Evolutionary conservation across 2,797 vertebrate genomes (phyloP).

Genomic region (Propithecus perrieri): DNA sequence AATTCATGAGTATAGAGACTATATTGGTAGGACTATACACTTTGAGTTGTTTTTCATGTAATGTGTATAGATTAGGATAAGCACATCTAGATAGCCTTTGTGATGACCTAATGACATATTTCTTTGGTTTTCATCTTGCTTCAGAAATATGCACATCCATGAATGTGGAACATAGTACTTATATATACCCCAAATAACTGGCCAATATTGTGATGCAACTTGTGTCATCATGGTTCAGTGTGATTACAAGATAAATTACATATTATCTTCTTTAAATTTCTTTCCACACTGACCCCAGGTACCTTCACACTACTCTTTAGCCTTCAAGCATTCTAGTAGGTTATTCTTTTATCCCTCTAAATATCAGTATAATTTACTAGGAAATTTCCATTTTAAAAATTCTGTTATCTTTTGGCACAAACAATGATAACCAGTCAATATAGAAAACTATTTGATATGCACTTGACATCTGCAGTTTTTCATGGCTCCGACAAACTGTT

Average conservation of each 20-base stretch:
- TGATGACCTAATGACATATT: neutral
- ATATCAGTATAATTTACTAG: neutral
- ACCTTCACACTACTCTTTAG: neutral
- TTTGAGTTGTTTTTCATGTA: neutral
- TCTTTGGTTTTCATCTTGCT: neutral
- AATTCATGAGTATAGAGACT: neutral
- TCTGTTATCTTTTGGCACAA: neutral
- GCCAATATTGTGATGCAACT: neutral
- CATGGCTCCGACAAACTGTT: slow-evolving; percentile 42
- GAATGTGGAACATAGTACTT: neutral
- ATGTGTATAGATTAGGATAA: neutral
- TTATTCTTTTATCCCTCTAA: neutral
- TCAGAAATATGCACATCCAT: neutral
- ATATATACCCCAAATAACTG: neutral
- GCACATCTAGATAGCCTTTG: neutral
- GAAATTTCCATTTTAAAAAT: neutral
- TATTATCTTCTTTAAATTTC: neutral
- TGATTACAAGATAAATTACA: neutral
- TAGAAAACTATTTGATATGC: slow-evolving; percentile 51
- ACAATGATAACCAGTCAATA: slow-evolving; percentile 11
- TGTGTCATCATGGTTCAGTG: neutral
- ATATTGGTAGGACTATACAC: rapidly evolving
- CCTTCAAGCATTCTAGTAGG: neutral
- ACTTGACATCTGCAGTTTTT: slow-evolving; percentile 65
- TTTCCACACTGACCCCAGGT: neutral